Percentiles rank a stretch among this genome's conserved stretches.
Conservation (phyloP, 2,888 invertebrate genomes). For the Eupeodes latifasciatus region DNA sequence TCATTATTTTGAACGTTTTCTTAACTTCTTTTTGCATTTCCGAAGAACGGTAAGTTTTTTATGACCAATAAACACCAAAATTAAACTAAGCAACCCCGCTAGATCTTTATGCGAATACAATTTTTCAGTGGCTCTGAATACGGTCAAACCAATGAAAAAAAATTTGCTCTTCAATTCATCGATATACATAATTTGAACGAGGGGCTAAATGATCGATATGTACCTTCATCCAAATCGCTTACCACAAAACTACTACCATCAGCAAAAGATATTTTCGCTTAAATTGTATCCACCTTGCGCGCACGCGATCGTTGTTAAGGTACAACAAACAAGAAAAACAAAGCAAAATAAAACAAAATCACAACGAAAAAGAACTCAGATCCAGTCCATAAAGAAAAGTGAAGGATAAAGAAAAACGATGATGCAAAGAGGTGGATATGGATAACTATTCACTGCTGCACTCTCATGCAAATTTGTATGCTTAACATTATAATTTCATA, state of each 20-base stretch:
- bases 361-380: neutral
- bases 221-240: conserved; percentile 49
- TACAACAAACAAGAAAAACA: conserved; percentile 1
- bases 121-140: neutral
- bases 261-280: conserved; percentile 28
- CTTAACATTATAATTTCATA: conserved; percentile 73
- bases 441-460: conserved; percentile 73
- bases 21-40: no score
- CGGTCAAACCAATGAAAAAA: neutral
- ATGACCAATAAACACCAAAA: neutral
- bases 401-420: conserved; percentile 24
- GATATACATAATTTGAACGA: conserved; percentile 64
- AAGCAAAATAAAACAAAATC: neutral
- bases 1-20: no score
- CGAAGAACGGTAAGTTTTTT: no score
- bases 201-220: conserved; percentile 52
- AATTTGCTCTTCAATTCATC: conserved; percentile 56
- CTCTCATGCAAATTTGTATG: conserved; percentile 73
- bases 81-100: neutral
- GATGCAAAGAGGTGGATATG: conserved; percentile 68
- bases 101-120: neutral
- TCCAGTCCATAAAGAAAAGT: neutral
- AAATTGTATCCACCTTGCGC: conserved; percentile 66
- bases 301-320: conserved; percentile 69
- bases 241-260: conserved; percentile 43